Evolutionary conservation across 2,113 vertebrate species (phyloP).

Genomic region (Periophthalmus modestus): DNA sequence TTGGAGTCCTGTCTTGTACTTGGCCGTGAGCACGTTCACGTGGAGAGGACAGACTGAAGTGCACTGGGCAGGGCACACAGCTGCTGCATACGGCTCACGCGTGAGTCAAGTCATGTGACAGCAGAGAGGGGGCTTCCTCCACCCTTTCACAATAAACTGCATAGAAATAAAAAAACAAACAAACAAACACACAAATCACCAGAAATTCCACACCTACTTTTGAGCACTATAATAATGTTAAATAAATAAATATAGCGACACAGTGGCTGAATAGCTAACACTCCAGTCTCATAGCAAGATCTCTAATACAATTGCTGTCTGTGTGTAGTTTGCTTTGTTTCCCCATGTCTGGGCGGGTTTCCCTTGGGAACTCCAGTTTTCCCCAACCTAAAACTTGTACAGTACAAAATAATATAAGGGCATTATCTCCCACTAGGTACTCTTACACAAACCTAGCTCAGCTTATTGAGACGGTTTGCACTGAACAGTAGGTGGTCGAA

Average conservation of each 20-base stretch:
- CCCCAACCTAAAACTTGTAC: no score
- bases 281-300: neutral
- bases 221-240: neutral
- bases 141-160: conserved; percentile 11
- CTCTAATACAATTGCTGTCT: neutral
- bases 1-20: neutral
- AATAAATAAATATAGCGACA: neutral
- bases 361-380: no score
- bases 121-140: conserved; percentile 4
- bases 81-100: conserved; percentile 8
- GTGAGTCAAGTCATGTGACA: neutral
- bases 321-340: neutral
- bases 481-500: no score
- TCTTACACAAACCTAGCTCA: no score
- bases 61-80: conserved; percentile 45
- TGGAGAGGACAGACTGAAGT: neutral
- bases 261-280: neutral
- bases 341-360: neutral
- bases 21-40: neutral
- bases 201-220: no score
- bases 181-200: no score
- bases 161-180: neutral
- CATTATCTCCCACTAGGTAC: no score
- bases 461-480: no score
- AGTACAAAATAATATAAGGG: no score